Evolutionary conservation across 2,888 invertebrate genomes (phyloP).

Genomic region (Parnassius mnemosyne): DNA sequence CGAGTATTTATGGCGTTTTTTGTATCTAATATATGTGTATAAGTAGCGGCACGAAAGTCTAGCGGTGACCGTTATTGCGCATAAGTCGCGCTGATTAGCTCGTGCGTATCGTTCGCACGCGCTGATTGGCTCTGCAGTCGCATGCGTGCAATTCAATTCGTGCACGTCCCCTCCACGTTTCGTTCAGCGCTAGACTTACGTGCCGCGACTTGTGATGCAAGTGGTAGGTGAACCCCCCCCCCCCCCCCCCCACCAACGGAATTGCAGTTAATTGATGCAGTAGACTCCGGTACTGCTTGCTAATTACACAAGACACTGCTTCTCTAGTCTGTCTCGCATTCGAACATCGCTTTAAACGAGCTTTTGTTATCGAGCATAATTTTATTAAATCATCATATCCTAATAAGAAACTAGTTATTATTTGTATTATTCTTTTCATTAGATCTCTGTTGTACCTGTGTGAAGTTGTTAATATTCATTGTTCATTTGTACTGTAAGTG

Average conservation of each 20-base stretch:
- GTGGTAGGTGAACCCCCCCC: slow-evolving; percentile 65
- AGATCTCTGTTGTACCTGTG: slow-evolving; percentile 81
- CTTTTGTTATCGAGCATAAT: slow-evolving; percentile 76
- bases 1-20: slow-evolving; percentile 35
- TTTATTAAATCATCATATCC: slow-evolving; percentile 67
- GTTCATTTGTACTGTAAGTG: slow-evolving; percentile 71
- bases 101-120: too few relatives aligned
- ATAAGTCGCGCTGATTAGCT: too few relatives aligned
- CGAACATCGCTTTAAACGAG: slow-evolving; percentile 66
- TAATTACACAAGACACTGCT: slow-evolving; percentile 67
- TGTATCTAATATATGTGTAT: slow-evolving; percentile 34
- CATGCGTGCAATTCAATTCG: too few relatives aligned
- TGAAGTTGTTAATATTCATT: slow-evolving; percentile 72
- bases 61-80: too few relatives aligned
- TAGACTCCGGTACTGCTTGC: slow-evolving; percentile 72
- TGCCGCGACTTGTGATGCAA: slow-evolving; percentile 26
- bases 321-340: slow-evolving; percentile 78
- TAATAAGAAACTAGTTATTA: slow-evolving; percentile 74
- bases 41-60: neutral
- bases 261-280: slow-evolving; percentile 75
- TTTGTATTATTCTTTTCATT: slow-evolving; percentile 78
- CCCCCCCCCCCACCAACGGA: slow-evolving; percentile 52
- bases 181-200: neutral
- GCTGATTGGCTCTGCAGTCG: too few relatives aligned
- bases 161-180: too few relatives aligned